Conservation (phyloP, 2,888 invertebrate genomes). For the Diaphora mendica region DNA sequence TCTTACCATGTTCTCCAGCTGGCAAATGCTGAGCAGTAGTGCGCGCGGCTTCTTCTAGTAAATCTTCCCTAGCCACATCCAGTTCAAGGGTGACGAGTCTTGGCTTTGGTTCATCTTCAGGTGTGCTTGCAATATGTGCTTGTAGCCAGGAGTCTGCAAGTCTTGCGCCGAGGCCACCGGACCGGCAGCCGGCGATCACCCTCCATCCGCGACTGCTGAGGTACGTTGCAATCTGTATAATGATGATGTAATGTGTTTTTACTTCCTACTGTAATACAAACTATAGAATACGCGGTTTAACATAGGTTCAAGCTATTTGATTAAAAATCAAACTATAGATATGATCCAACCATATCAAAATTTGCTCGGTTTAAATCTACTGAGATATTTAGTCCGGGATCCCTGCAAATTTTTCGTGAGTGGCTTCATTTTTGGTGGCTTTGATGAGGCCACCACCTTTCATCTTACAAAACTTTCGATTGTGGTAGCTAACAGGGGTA, state of each 20-base stretch:
- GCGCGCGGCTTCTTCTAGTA: slow-evolving; percentile 92
- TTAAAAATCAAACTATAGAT: background rate
- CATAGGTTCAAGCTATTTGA: background rate
- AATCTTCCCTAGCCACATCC: slow-evolving; percentile 93
- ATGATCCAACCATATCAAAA: too few relatives aligned
- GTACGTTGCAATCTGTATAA: slow-evolving; percentile 88
- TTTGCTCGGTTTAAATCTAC: background rate
- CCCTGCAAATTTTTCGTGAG: too few relatives aligned
- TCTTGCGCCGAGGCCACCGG: slow-evolving; percentile 87
- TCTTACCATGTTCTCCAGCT: slow-evolving; percentile 92
- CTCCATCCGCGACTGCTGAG: slow-evolving; percentile 91
- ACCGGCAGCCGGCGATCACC: slow-evolving; percentile 91
- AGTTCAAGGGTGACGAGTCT: slow-evolving; percentile 90
- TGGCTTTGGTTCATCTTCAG: slow-evolving; percentile 77
- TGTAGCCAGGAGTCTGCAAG: slow-evolving; percentile 87
- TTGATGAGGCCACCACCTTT: too few relatives aligned
- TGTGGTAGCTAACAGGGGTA: too few relatives aligned
- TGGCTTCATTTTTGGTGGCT: too few relatives aligned
- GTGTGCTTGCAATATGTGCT: slow-evolving; percentile 82
- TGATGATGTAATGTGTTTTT: background rate
- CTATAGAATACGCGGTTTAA: background rate
- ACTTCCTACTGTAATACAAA: background rate
- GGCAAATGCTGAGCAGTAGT: slow-evolving; percentile 93
- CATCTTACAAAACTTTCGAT: too few relatives aligned
- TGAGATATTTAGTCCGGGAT: too few relatives aligned